Evolutionary conservation across 2,888 invertebrate species (phyloP).

Genomic region (Noctua pronuba): DNA sequence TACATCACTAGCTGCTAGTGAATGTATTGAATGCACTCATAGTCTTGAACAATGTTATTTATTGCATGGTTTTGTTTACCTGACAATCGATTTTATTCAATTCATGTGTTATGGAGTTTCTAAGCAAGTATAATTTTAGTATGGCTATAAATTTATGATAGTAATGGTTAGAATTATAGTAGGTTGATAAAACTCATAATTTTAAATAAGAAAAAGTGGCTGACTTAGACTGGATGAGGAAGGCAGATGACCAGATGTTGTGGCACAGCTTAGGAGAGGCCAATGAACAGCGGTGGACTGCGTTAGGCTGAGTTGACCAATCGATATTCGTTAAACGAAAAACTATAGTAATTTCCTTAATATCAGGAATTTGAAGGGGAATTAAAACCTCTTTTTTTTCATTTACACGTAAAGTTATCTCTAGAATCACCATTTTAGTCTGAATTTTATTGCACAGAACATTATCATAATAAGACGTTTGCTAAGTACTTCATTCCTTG

Average conservation of each 20-base stretch:
- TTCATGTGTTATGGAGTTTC: not conserved
- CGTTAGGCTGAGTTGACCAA: not conserved
- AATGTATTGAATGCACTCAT: constrained; percentile 66
- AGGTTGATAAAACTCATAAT: not conserved
- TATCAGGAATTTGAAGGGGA: not conserved
- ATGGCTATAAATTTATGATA: not conserved
- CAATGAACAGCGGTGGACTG: not conserved
- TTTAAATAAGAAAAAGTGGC: not conserved
- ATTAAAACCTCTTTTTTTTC: not conserved
- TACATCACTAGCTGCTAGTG: constrained; percentile 79
- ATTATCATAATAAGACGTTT: no score
- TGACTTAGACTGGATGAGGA: not conserved
- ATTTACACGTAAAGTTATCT: not conserved
- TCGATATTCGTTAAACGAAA: not conserved
- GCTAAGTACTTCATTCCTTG: not conserved
- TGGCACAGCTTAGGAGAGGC: not conserved
- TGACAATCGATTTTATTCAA: constrained; percentile 26
- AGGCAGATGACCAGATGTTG: not conserved
- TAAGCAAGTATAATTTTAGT: not conserved
- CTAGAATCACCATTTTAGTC: no score
- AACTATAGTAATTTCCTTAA: not conserved
- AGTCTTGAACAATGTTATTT: constrained; percentile 62
- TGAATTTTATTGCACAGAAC: not conserved
- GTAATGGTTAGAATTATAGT: not conserved
- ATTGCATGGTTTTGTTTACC: constrained; percentile 52